Evolutionary conservation across 2,113 vertebrate genomes (phyloP).

Genomic region (Ciconia maguari): DNA sequence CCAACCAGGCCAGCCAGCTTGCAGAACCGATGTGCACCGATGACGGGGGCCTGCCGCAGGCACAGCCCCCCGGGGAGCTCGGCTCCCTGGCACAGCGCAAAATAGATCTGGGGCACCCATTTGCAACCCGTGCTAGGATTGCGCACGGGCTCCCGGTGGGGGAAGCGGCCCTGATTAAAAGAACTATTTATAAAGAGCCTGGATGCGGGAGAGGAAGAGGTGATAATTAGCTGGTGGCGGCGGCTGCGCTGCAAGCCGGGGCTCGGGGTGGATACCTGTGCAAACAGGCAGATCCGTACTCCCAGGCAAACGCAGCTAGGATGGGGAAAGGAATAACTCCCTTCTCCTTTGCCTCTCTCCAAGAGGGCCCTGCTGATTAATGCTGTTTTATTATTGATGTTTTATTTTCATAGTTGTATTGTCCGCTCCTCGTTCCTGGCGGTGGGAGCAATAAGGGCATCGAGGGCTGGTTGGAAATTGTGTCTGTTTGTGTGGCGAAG

Average conservation of each 20-base stretch:
- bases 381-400: neutral
- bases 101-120: slow-evolving; percentile 58
- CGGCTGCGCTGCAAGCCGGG: neutral
- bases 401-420: neutral
- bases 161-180: slow-evolving; percentile 32
- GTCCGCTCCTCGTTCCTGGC: rapidly evolving
- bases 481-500: neutral
- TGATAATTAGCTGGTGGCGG: neutral
- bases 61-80: neutral
- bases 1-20: rapidly evolving
- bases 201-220: neutral
- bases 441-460: neutral
- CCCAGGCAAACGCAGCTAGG: rapidly evolving
- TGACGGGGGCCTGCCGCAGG: rapidly evolving
- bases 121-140: neutral
- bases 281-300: neutral
- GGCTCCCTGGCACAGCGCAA: neutral
- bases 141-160: neutral
- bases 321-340: neutral
- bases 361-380: neutral
- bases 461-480: neutral
- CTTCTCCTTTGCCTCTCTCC: neutral
- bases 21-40: rapidly evolving
- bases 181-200: slow-evolving; percentile 61
- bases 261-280: neutral